Conservation (phyloP, 2,797 vertebrate species). For the Enteromius viviparus region DNA sequence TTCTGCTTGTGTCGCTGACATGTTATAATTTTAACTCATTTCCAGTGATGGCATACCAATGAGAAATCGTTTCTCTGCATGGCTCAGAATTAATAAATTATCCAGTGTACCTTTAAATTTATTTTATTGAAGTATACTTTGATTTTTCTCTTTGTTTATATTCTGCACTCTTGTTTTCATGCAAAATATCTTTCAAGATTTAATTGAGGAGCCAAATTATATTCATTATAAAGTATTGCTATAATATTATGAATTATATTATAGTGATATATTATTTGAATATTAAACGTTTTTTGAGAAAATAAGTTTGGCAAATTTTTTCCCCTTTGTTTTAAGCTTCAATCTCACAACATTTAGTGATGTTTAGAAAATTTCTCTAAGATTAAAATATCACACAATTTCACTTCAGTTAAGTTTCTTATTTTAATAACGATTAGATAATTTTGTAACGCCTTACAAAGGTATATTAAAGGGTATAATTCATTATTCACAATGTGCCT, state of each 20-base stretch:
- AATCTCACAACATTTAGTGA: neutral
- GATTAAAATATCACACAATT: neutral
- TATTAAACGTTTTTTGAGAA: neutral
- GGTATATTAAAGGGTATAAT: neutral
- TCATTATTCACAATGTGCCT: neutral
- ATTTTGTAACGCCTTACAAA: neutral
- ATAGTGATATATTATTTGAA: neutral
- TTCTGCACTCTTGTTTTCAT: neutral
- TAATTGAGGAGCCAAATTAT: neutral
- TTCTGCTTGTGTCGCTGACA: neutral
- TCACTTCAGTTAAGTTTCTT: neutral
- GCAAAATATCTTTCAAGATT: neutral
- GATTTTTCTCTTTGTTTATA: slow-evolving; percentile 28
- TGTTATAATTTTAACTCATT: neutral
- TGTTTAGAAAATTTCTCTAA: neutral
- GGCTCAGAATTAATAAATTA: slow-evolving; percentile 43
- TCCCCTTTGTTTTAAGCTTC: neutral
- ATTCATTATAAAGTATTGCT: too few species aligned
- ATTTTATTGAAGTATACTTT: slow-evolving; percentile 35
- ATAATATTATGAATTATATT: neutral
- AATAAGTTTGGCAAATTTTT: neutral
- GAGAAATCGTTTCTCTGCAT: slow-evolving; percentile 27
- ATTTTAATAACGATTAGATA: neutral
- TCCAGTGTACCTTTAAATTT: slow-evolving; percentile 28
- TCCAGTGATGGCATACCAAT: neutral